Base-by-base conservation (phyloP, 2,797 vertebrate species). In the Poliocrania exsul region DNA sequence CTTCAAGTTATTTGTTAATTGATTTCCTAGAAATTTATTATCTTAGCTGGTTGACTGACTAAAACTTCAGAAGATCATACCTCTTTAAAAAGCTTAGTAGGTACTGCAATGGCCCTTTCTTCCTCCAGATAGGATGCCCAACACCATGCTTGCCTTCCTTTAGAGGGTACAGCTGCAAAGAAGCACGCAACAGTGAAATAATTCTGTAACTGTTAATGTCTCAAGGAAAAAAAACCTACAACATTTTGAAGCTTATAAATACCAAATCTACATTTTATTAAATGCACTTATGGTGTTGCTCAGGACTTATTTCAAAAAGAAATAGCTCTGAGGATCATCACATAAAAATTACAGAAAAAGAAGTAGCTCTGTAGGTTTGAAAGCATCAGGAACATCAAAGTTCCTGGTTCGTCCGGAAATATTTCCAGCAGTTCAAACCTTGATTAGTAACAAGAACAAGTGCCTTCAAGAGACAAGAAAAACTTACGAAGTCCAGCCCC, bases 121-220 rank as follows among this genome's bases (percentile, higher is more conserved):
- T 98, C 98, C 86, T 98, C 98, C 91, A 99, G 95, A 91, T 98
- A 99, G 13, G 98, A 98, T 26, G 98, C 98, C 98, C 98, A 99
- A 64, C 98, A 98, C 98, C 98, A 99, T 1, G 96, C 92, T 87
- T 98, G 98, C 97, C 98, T 98, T 85, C 98, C 98, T 95, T 98
- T 98, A 53, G 98, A 98, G 12, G 98, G 97, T 72, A 99, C 96
- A 94, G 97, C 98, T 99, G 94, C 13, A 88, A 89, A 58, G 54
- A 92, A 89, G 28, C 8, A 88, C 13, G 79, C 38, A 89, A 40
- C 13, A 82, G 28, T 21, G 51, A 62, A 86, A 44, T 16, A 72
- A 49, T 53, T 83, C 26, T 44, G 25, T 57, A 67, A 69, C 31
- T 44, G 16, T 35, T 85, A 61, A 58, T 1, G 14, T 88, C 38